A percentile compares a stretch with the other conserved stretches of the same genome.
These are phyloP conservation scores for Folsomia manolachei DNA, from an alignment of 2,888 invertebrate genomes.

Conservation along the genomic window DNA sequence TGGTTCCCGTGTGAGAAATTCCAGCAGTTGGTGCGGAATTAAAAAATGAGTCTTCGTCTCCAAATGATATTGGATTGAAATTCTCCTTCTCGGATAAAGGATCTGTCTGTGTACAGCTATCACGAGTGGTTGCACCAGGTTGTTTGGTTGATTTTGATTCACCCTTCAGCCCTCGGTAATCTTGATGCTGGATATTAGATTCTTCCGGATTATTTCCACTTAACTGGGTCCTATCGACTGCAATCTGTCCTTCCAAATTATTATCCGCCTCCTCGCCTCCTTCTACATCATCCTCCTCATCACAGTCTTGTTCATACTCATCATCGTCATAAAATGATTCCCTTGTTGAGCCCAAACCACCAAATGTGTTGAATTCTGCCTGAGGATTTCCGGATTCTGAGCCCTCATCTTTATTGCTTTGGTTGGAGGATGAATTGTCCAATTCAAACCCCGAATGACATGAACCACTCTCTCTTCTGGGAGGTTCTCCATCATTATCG, in stretches of 20 bases:
- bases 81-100: slow-evolving; percentile 37
- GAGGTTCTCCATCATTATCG: slow-evolving; percentile 50
- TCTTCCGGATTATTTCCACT: neutral
- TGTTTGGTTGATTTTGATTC: neutral
- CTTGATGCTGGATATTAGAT: neutral
- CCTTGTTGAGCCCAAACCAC: neutral
- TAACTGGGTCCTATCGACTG: neutral
- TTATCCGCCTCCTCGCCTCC: neutral
- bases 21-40: slow-evolving; percentile 30
- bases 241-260: neutral
- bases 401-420: slow-evolving; percentile 6
- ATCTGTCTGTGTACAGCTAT: slow-evolving; percentile 47
- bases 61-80: slow-evolving; percentile 21
- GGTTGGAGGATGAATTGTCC: slow-evolving; percentile 11
- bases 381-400: slow-evolving; percentile 10
- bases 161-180: too few relatives aligned
- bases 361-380: neutral
- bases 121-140: slow-evolving; percentile 24
- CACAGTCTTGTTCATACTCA: neutral
- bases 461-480: slow-evolving; percentile 44
- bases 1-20: slow-evolving; percentile 33
- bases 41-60: slow-evolving; percentile 24
- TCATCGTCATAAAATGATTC: neutral
- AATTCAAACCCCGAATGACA: slow-evolving; percentile 36
- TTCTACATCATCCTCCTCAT: neutral